Evolutionary conservation across 1,140 invertebrate genomes (phyloP).

Genomic region (Diabrotica virgifera): DNA sequence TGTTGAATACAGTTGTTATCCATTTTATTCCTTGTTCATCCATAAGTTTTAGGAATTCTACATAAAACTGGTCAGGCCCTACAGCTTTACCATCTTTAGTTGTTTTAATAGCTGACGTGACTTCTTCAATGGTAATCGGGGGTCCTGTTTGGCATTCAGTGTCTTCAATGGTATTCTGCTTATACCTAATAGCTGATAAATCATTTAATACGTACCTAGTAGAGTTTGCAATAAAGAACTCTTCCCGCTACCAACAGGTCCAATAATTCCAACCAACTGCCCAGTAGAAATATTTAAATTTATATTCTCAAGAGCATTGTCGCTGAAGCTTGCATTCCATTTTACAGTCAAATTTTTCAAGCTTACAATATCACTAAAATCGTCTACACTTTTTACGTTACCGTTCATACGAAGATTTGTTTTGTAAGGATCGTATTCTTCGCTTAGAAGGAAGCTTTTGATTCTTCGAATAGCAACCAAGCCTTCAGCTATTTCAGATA

Average conservation of each 20-base stretch:
- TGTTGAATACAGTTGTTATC: too few species aligned
- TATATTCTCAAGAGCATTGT: constrained; percentile 51
- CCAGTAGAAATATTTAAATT: constrained; percentile 54
- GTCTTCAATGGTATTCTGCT: too few species aligned
- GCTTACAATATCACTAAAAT: constrained; percentile 32
- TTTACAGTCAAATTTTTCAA: constrained; percentile 48
- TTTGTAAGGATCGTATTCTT: constrained; percentile 47
- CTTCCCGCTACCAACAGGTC: constrained; percentile 64
- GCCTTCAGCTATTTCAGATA: constrained; percentile 61
- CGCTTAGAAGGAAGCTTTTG: constrained; percentile 53
- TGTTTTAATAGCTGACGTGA: too few species aligned
- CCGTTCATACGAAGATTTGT: constrained; percentile 25
- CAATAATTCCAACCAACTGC: constrained; percentile 60
- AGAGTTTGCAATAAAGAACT: constrained; percentile 52
- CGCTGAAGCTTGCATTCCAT: constrained; percentile 45
- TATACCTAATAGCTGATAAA: too few species aligned
- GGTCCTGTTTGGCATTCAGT: too few species aligned
- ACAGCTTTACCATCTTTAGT: too few species aligned
- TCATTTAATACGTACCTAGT: too few species aligned
- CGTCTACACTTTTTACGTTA: constrained; percentile 30
- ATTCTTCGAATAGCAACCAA: constrained; percentile 60
- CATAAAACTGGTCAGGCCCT: too few species aligned
- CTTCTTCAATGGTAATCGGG: too few species aligned
- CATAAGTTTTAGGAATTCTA: too few species aligned
- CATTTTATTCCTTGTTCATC: too few species aligned